Conservation (phyloP, 2,888 invertebrate species). For the Pantelozetes paolii region DNA sequence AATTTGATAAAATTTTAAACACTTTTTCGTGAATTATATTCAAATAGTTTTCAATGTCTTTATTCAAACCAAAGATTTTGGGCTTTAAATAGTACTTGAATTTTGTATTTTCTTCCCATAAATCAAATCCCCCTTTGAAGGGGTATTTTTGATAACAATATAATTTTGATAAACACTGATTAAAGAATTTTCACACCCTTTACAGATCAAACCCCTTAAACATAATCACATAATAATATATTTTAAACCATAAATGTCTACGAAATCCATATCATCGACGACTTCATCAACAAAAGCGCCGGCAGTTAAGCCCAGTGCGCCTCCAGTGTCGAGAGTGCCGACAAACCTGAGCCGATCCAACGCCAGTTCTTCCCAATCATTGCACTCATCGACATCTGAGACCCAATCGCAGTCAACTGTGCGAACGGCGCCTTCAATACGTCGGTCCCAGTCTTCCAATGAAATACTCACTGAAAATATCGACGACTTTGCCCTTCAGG, state of each 20-base stretch:
- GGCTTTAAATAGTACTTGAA: no score
- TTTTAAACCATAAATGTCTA: not conserved
- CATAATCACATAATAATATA: not conserved
- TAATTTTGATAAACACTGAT: not conserved
- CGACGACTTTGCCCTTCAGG: conserved; percentile 37
- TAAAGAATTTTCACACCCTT: not conserved
- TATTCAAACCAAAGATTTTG: not conserved
- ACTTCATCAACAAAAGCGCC: not conserved
- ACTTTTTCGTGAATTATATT: not conserved
- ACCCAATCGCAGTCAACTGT: conserved; percentile 24
- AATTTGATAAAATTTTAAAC: not conserved
- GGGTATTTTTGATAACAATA: no score
- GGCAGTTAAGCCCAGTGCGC: not conserved
- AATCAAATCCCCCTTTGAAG: not conserved
- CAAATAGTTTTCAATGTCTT: not conserved
- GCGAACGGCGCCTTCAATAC: not conserved
- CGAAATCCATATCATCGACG: not conserved
- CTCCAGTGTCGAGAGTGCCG: not conserved
- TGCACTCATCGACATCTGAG: not conserved
- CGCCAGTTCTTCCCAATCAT: not conserved
- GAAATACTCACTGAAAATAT: conserved; percentile 8
- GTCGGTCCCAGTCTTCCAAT: conserved; percentile 16
- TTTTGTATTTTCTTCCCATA: not conserved
- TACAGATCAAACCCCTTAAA: not conserved
- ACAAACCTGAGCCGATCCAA: not conserved